A percentile compares a stretch with the other conserved stretches of the same genome.
Evolutionary conservation across 2,113 vertebrate genomes (phyloP).

Genomic region (Thamnaconus septentrionalis): DNA sequence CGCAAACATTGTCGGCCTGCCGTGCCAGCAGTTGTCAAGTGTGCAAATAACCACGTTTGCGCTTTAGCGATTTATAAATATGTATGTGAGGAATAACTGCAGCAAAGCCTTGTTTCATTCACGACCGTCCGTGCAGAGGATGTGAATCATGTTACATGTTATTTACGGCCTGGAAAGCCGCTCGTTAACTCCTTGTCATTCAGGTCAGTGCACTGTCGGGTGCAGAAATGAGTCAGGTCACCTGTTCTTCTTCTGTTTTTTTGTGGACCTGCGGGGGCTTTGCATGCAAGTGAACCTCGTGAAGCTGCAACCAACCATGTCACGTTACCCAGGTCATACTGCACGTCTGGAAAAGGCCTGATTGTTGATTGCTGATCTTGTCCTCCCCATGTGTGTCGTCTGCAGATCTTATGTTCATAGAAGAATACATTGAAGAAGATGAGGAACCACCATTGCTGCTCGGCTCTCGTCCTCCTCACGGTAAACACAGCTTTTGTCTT

Average conservation of each 20-base stretch:
- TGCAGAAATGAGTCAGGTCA: no score
- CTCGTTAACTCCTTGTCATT: conserved; percentile 24
- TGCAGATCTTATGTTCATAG: conserved; percentile 78
- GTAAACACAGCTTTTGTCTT: conserved; percentile 48
- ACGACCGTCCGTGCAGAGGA: conserved; percentile 30
- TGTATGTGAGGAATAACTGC: conserved; percentile 31
- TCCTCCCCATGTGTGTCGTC: not conserved
- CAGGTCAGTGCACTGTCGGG: not conserved
- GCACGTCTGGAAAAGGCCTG: no score
- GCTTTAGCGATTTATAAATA: conserved; percentile 5
- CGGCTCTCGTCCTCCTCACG: conserved; percentile 68
- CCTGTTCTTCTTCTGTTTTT: no score
- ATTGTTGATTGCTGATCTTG: not conserved
- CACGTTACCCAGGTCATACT: conserved; percentile 61
- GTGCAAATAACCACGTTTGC: no score
- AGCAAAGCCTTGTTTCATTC: conserved; percentile 37
- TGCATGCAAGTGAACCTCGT: no score
- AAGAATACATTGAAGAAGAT: conserved; percentile 78
- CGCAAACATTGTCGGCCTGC: no score
- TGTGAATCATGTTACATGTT: conserved; percentile 62
- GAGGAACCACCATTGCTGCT: conserved; percentile 76
- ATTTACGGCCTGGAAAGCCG: conserved; percentile 46
- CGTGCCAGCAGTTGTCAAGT: no score
- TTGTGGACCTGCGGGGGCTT: no score
- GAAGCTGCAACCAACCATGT: not conserved